phyloP scores from a whole-genome alignment of 1,140 invertebrate species.

The Drosophila bifasciata region DNA sequence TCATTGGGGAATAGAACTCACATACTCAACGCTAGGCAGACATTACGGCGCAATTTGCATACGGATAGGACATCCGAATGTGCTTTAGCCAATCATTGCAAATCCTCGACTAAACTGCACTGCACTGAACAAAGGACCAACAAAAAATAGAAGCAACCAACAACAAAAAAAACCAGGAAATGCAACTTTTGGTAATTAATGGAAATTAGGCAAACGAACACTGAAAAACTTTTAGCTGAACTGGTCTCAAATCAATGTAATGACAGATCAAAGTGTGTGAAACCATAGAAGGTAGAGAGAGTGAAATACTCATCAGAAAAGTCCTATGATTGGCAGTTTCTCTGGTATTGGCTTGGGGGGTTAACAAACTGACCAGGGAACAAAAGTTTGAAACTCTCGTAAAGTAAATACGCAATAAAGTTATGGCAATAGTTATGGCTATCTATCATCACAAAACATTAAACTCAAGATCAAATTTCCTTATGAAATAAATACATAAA shows the following conservation, averaged over 20 bases:
- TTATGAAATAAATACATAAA: slow-evolving; percentile 9
- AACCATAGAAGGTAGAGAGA: too few relatives aligned
- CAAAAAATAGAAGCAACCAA: slow-evolving; percentile 10
- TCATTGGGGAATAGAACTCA: slow-evolving; percentile 58
- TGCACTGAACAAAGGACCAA: not conserved
- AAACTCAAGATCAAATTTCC: not conserved
- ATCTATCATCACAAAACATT: too few relatives aligned
- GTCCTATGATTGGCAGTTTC: too few relatives aligned
- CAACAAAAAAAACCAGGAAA: slow-evolving; percentile 1
- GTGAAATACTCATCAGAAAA: not conserved
- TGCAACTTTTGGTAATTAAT: slow-evolving; percentile 23
- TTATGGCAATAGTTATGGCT: too few relatives aligned
- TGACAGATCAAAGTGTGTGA: slow-evolving; percentile 12
- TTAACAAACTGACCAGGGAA: not conserved
- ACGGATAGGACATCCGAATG: slow-evolving; percentile 9
- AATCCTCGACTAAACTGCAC: not conserved
- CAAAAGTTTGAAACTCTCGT: too few relatives aligned
- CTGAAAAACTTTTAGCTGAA: slow-evolving; percentile 32
- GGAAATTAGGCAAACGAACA: slow-evolving; percentile 22
- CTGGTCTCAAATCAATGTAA: not conserved
- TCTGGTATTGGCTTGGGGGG: too few relatives aligned
- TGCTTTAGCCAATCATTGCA: slow-evolving; percentile 30
- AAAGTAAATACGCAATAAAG: too few relatives aligned
- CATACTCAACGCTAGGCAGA: slow-evolving; percentile 36
- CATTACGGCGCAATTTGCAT: slow-evolving; percentile 50